These are phyloP conservation scores for Liasis olivaceus DNA, from an alignment of 2,797 vertebrate species.

Conservation along the genomic window DNA sequence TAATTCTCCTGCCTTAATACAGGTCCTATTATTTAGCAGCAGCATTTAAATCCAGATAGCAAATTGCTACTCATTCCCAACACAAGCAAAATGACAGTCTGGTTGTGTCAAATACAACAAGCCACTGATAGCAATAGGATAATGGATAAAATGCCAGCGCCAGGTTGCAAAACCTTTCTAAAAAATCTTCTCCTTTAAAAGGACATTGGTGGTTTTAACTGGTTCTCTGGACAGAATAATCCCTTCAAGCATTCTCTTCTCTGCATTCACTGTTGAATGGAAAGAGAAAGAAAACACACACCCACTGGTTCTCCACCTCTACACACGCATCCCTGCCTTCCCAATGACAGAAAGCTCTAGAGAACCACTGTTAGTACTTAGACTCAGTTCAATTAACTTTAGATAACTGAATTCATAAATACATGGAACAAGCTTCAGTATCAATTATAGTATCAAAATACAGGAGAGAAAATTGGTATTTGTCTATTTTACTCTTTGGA, in stretches of 20 bases:
- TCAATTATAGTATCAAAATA: not conserved
- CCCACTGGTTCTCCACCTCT: not conserved
- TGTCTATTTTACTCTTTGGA: not conserved
- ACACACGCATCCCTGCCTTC: not conserved
- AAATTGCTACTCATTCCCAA: not conserved
- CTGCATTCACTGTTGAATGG: not conserved
- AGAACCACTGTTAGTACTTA: not conserved
- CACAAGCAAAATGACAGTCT: not conserved
- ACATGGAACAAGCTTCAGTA: not conserved
- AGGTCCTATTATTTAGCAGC: not conserved
- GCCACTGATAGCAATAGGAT: not conserved
- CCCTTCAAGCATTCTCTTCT: not conserved
- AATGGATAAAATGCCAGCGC: not conserved
- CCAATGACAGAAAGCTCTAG: not conserved
- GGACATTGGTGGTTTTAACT: not conserved
- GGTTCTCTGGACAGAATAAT: not conserved
- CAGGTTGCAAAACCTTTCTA: not conserved
- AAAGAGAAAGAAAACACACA: not conserved
- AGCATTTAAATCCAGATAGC: conserved; percentile 11
- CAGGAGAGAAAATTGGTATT: not conserved
- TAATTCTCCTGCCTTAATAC: conserved; percentile 1
- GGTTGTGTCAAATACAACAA: not conserved
- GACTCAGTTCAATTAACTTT: not conserved
- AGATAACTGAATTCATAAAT: not conserved
- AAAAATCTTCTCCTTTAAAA: not conserved